A percentile compares a stretch with the other conserved stretches of the same genome.
Conservation (phyloP, 2,797 vertebrate genomes). For the Hyperoplus lanceolatus region DNA sequence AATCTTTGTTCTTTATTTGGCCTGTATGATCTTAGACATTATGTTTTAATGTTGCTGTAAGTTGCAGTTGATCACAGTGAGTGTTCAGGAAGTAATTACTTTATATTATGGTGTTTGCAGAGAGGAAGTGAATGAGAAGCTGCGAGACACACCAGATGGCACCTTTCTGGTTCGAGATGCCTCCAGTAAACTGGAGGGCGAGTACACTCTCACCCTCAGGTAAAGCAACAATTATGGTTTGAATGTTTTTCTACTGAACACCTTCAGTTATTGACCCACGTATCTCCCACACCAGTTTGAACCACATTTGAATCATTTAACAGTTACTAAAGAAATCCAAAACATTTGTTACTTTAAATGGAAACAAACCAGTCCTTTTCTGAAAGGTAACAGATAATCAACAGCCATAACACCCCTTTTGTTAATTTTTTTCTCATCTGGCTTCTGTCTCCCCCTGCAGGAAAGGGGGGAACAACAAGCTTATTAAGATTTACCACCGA, state of each 20-base stretch:
- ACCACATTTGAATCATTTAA: background rate
- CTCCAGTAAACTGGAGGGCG: conserved; percentile 94
- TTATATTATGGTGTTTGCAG: conserved; percentile 70
- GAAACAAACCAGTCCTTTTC: background rate
- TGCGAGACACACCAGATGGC: conserved; percentile 92
- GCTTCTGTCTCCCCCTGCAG: conserved; percentile 79
- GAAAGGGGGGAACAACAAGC: conserved; percentile 96
- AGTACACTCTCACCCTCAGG: conserved; percentile 95
- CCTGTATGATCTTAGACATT: background rate
- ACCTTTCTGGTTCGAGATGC: conserved; percentile 94
- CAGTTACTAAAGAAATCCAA: background rate
- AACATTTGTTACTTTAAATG: background rate
- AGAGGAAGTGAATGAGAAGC: conserved; percentile 95
- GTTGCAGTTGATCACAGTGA: background rate
- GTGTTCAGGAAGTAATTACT: conserved; percentile 1
- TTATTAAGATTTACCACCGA: conserved; percentile 94
- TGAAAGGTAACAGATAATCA: background rate
- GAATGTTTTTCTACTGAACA: background rate
- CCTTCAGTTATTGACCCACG: background rate
- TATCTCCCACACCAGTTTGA: background rate
- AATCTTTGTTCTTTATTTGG: background rate
- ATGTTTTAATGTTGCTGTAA: background rate
- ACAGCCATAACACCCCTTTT: background rate
- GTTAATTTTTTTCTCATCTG: conserved; percentile 8
- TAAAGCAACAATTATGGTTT: conserved; percentile 55